Conservation (phyloP, 2,888 invertebrate species). For the Morpho helenor region DNA sequence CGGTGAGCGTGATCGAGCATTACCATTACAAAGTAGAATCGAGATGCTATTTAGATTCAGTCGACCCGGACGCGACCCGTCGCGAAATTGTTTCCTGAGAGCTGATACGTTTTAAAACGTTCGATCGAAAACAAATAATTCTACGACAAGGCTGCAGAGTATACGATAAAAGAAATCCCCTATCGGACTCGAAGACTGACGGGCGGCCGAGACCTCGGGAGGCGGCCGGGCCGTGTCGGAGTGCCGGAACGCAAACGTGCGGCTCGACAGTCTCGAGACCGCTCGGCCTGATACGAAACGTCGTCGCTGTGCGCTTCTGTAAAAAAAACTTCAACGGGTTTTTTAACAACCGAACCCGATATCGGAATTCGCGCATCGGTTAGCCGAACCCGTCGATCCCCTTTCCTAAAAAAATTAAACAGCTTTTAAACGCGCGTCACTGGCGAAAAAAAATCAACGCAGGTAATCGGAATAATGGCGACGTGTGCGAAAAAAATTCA, state of each 20-base stretch:
- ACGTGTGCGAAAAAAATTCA: slow-evolving; percentile 75
- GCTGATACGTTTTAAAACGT: too few species aligned
- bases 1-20: slow-evolving; percentile 45
- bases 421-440: slow-evolving; percentile 74
- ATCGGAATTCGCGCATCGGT: slow-evolving; percentile 76
- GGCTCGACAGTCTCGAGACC: neutral
- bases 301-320: too few species aligned
- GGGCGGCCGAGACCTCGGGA: too few species aligned
- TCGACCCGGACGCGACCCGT: neutral
- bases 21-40: slow-evolving; percentile 55
- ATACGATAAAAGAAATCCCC: too few species aligned
- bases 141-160: too few species aligned
- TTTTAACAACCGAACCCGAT: slow-evolving; percentile 61
- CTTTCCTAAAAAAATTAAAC: slow-evolving; percentile 74
- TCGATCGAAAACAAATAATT: too few species aligned
- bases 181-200: too few species aligned
- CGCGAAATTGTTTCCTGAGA: too few species aligned
- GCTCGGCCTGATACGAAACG: too few species aligned
- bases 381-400: slow-evolving; percentile 66
- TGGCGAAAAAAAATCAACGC: slow-evolving; percentile 66
- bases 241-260: neutral
- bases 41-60: slow-evolving; percentile 1
- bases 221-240: neutral
- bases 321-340: neutral
- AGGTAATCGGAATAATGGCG: slow-evolving; percentile 77